Base-by-base conservation (phyloP, 2,113 vertebrate genomes). In the Todiramphus saurophagus region DNA sequence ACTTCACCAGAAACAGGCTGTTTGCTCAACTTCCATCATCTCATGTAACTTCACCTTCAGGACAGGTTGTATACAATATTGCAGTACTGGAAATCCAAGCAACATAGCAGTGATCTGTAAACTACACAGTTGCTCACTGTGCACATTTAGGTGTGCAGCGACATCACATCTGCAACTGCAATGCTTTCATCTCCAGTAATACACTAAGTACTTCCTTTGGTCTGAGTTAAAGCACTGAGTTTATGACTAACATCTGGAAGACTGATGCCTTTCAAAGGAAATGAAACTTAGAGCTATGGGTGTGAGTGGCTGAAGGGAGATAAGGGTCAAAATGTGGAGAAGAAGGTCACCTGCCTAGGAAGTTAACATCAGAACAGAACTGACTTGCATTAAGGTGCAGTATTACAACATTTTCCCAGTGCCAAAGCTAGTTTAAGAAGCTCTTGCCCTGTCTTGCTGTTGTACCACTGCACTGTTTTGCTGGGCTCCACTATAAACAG, bases 151-250 rank as follows among this genome's bases (percentile, higher is more conserved):
- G 56, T 68, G 33, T 35, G 51, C 25, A 9, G 0, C 9, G 41
- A 70, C 0, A 1, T 44, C 60, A 70, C 30, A 84, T 35, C 60
- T 83, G 37, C 33, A 77, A 28, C 31, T 90, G 70, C 62, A 68
- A 17, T 6, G 33, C 48, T 91, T 94, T 91, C n/a, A 70, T 63
- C 56, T 89, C 33, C 51, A 87, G 62, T n/a, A 51, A 90, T 27
- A 82, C 37, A 39, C 31, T 78, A 87, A 51, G 59, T 35, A 81
- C 43, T 89, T 89, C 43, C 77, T 84, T 59, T 73, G 53, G 79
- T 82, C 25, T 76, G 76, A 82, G 74, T 55, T 76, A 69, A 87
- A 50, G 27, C 35, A 33, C 43, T 1, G 2, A 70, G 63, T 74
- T 90, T 63, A 46, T 35, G 51, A 90, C 64, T 63, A 94, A 70